phyloP scores from a whole-genome alignment of 2,797 vertebrate species.

The Botia almorhae region DNA sequence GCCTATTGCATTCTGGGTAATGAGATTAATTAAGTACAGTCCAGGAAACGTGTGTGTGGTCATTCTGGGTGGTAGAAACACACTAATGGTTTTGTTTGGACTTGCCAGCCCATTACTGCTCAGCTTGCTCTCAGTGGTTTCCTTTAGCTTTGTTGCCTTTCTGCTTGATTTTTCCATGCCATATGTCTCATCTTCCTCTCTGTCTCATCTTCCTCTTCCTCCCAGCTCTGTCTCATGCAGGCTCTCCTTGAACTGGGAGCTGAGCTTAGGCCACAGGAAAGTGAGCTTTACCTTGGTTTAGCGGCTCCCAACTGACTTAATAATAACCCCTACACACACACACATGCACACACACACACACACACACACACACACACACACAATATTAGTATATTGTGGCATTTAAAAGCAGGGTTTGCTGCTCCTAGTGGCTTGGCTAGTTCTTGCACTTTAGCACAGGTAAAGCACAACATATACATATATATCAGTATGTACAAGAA shows the following conservation, averaged over 20 bases:
- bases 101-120: constrained; percentile 2
- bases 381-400: neutral
- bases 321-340: neutral
- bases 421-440: neutral
- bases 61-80: neutral
- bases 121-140: neutral
- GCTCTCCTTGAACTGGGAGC: constrained; percentile 4
- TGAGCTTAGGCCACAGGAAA: constrained; percentile 12
- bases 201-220: too few species aligned
- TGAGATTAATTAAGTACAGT: constrained; percentile 10
- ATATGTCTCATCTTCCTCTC: neutral
- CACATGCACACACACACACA: neutral
- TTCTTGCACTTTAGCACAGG: neutral
- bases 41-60: neutral
- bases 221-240: neutral
- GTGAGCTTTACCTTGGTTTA: neutral
- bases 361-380: neutral
- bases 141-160: neutral
- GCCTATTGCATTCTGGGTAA: constrained; percentile 10
- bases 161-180: neutral
- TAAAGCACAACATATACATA: neutral
- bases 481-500: too few species aligned
- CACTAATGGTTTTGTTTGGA: neutral
- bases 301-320: constrained; percentile 8
- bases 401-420: constrained; percentile 3